These are phyloP conservation scores for Himalopsyche phryganea DNA, from an alignment of 1,140 invertebrate genomes.

Conservation along the genomic window DNA sequence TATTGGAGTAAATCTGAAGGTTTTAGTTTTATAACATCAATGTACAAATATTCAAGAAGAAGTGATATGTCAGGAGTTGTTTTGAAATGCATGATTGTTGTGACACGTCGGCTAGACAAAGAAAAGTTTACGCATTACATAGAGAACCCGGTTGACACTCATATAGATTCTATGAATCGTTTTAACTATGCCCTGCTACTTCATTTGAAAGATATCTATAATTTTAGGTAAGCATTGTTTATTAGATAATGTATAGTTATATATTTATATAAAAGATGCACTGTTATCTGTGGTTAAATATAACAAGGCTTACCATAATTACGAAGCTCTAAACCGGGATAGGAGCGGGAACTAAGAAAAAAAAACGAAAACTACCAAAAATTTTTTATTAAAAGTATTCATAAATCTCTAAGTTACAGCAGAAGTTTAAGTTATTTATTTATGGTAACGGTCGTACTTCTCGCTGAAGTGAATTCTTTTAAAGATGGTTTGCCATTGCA, in stretches of 20 bases:
- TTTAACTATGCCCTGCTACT: conserved; percentile 57
- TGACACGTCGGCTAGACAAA: conserved; percentile 50
- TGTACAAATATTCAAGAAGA: conserved; percentile 31
- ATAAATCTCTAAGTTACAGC: too few species aligned
- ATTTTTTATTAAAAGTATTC: too few species aligned
- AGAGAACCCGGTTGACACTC: conserved; percentile 44
- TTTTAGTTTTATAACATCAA: not conserved
- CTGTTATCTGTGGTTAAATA: too few species aligned
- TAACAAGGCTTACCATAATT: too few species aligned
- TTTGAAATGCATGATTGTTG: conserved; percentile 41
- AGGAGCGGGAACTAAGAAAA: too few species aligned
- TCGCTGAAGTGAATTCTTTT: too few species aligned
- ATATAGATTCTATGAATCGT: conserved; percentile 61
- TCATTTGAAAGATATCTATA: conserved; percentile 59
- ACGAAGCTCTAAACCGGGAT: too few species aligned
- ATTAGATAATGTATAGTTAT: conserved; percentile 8
- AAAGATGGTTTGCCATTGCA: too few species aligned
- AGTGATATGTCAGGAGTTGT: conserved; percentile 39
- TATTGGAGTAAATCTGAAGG: conserved; percentile 10
- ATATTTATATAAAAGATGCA: too few species aligned
- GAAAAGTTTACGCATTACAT: conserved; percentile 57
- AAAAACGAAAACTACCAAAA: too few species aligned
- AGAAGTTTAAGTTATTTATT: too few species aligned
- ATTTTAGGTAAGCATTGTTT: conserved; percentile 54
- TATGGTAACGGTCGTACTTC: too few species aligned